These are phyloP conservation scores for Drosophila takahashii DNA, from an alignment of 1,140 invertebrate genomes.

Conservation along the genomic window DNA sequence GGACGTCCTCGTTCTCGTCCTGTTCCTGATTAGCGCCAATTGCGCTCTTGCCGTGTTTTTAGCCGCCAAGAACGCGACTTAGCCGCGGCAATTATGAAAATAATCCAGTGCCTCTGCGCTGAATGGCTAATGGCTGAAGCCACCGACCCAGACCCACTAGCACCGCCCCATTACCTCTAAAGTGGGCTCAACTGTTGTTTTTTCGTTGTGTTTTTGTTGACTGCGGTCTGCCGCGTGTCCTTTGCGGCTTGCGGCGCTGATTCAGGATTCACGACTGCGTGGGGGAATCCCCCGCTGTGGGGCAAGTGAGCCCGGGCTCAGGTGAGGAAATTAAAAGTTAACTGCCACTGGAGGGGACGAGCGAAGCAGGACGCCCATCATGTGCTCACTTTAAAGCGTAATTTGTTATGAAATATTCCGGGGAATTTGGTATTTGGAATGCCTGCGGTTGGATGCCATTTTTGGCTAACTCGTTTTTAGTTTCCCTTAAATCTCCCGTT, in stretches of 20 bases:
- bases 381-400: slow-evolving; percentile 27
- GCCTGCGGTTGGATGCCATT: neutral
- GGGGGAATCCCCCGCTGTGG: slow-evolving; percentile 36
- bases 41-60: slow-evolving; percentile 19
- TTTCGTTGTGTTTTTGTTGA: slow-evolving; percentile 16
- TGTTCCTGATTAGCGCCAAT: slow-evolving; percentile 36
- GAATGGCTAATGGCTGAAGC: slow-evolving; percentile 57
- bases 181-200: slow-evolving; percentile 44
- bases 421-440: slow-evolving; percentile 19
- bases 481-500: neutral
- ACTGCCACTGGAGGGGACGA: slow-evolving; percentile 40
- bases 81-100: slow-evolving; percentile 68
- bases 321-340: slow-evolving; percentile 64
- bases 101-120: slow-evolving; percentile 40
- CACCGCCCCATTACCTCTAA: slow-evolving; percentile 25
- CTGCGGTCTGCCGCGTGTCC: slow-evolving; percentile 49
- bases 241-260: slow-evolving; percentile 47
- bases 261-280: slow-evolving; percentile 21
- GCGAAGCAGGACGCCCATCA: slow-evolving; percentile 10
- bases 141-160: slow-evolving; percentile 1
- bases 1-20: neutral
- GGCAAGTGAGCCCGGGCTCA: slow-evolving; percentile 26
- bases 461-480: neutral
- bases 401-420: slow-evolving; percentile 1
- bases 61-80: slow-evolving; percentile 34